Base-by-base conservation (phyloP, 2,888 invertebrate species). In the Lottia scabra region DNA sequence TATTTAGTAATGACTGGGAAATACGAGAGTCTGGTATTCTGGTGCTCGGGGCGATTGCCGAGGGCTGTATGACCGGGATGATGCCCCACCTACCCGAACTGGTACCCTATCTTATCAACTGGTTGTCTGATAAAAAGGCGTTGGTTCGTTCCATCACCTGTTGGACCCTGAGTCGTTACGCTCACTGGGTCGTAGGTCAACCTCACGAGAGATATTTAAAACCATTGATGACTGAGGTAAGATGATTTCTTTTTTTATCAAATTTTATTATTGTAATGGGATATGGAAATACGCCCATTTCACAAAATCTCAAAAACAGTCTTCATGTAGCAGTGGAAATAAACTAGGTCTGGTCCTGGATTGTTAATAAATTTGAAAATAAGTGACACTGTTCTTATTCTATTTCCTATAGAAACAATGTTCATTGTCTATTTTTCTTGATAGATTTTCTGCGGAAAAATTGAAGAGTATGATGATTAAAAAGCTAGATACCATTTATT, bases 91-190 rank as follows among this genome's bases (percentile, higher is more conserved):
- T 99, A 85, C 95, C 96, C 0, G 98, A 99, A 91, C 92, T 99
- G 75, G 96, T 99, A 86, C 99, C 99, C 0, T 99, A 96, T 91
- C 92, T 99, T 79, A 96, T 99, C 84, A 93, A 93, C 84, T 97
- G 97, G 90, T 91, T 99, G 82, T 93, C 94, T 62, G 99, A 99
- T 90, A 95, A 96, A 90, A 98, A 98, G 91, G 97, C 98, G 0
- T 92, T 99, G 48, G 98, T 99, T 68, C 93, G 99, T 75, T 97
- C 99, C 78, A 99, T 99, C 88, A 98, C 99, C 0, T 99, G 99
- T 91, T 99, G 99, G 99, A 99, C 99, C 0, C 91, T 99, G 44
- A 96, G 96, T 80, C 93, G 99, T 70, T 99, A 99, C 91, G 96
- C 98, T 63, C 97, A 98, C 91, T 99, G 98, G 98, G 98, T 99